Evolutionary conservation across 2,888 invertebrate genomes (phyloP), one percentile per base, ranked within the genome.

Genomic region (Euplexia lucipara): DNA sequence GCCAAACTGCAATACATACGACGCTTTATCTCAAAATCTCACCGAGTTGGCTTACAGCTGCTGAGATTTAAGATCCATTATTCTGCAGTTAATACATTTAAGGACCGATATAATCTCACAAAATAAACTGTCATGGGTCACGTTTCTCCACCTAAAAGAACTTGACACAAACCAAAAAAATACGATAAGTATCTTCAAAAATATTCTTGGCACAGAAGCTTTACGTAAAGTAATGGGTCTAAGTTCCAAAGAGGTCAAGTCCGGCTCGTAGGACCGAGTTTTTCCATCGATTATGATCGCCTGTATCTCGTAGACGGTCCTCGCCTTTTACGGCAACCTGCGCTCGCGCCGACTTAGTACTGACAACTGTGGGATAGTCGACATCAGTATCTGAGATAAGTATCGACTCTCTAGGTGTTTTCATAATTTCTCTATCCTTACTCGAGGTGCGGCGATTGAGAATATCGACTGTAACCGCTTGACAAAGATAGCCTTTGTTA

Each of bases 301-400:
- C 81, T 82, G 81, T 85, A 86, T 84, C 89, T 89, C 74, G 86
- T 84, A 84, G 87, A 86, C 86, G 85, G 84, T 87, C 86, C 81
- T 86, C 82, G 82, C 95, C 95, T 86, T 95, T 88, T 95, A 95
- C 83, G 95, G 94, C 83, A 95, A 89, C 92, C 88, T 91, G 94
- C 78, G 84, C 88, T 81, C 69, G 87, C 83, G 80, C 86, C 85
- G 86, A 75, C 85, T 87, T 82, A 82, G 88, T 88, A 91, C 91
- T 92, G 92, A 94, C 94, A 92, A 92, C 93, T 95, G 93, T 94
- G 94, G 91, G 93, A 93, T 94, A 91, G 89, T 89, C 87, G 83
- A 86, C 89, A 86, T 87, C 88, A 87, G 85, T 83, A 84, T 87
- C 83, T 79, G 79, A 85, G 90, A 92, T 92, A 90, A 87, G 89